Conservation (phyloP, 2,888 invertebrate species). For the Trachelus iudaicus region DNA sequence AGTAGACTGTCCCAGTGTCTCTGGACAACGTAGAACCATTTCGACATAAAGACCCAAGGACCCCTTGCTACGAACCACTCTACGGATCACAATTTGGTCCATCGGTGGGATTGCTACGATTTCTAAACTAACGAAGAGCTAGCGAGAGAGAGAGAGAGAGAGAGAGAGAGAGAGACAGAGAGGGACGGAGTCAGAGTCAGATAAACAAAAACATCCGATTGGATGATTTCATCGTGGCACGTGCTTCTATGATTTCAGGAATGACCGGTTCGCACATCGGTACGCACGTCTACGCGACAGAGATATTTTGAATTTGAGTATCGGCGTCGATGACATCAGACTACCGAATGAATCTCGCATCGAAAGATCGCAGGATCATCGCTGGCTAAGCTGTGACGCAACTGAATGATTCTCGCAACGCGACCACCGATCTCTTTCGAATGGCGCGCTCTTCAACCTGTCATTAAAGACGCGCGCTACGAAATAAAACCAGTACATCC, state of each 20-base stretch:
- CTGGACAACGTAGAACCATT: neutral
- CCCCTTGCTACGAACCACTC: neutral
- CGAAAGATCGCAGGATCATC: neutral
- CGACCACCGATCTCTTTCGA: neutral
- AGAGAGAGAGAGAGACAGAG: too few relatives aligned
- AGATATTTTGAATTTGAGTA: neutral
- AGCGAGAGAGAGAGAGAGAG: too few relatives aligned
- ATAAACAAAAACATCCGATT: neutral
- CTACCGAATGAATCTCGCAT: neutral
- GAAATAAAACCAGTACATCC: neutral
- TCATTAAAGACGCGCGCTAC: constrained; percentile 11
- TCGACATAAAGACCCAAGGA: neutral
- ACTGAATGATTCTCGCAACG: neutral
- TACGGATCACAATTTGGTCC: neutral
- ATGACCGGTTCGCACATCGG: neutral
- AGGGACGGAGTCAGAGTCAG: neutral
- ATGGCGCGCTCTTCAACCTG: constrained; percentile 13
- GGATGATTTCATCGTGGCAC: neutral
- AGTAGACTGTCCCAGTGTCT: neutral
- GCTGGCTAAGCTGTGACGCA: neutral
- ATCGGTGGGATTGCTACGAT: neutral
- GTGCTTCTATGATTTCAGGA: neutral
- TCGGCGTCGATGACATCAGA: neutral
- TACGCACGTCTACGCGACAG: neutral
- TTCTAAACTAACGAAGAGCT: neutral